A percentile compares a stretch with the other conserved stretches of the same genome.
These are phyloP conservation scores for Garra rufa DNA, from an alignment of 2,113 vertebrate species.

Conservation along the genomic window DNA sequence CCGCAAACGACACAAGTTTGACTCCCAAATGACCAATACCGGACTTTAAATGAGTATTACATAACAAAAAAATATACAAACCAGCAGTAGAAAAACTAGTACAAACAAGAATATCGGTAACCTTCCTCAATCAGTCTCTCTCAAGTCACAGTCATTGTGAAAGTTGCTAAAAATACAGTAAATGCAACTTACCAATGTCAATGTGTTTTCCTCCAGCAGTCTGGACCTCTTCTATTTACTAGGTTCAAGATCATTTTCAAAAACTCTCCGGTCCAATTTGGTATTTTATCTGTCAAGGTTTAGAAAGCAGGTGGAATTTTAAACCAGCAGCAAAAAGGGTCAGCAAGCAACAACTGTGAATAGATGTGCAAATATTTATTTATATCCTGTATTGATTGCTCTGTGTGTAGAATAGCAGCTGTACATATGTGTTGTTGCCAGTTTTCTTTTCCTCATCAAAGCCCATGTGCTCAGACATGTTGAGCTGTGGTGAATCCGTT, in stretches of 20 bases:
- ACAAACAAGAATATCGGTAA: background rate
- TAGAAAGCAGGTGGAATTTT: background rate
- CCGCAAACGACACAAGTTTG: too few relatives aligned
- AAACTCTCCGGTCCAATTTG: background rate
- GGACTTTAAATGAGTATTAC: too few relatives aligned
- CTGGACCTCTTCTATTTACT: background rate
- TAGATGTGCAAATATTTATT: background rate
- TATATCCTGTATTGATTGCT: background rate
- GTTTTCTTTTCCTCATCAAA: background rate
- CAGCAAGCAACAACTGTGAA: background rate
- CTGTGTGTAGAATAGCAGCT: background rate
- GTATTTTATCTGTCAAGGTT: conserved; percentile 15
- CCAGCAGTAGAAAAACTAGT: background rate
- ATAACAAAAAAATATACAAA: too few relatives aligned
- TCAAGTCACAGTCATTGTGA: background rate
- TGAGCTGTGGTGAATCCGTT: background rate
- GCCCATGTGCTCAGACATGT: background rate
- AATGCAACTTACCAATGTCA: background rate
- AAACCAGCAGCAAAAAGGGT: background rate
- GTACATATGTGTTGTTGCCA: background rate
- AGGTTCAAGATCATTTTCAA: background rate
- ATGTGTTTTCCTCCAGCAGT: background rate
- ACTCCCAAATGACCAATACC: too few relatives aligned
- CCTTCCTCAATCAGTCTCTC: background rate
- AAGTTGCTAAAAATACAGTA: background rate